These are phyloP conservation scores for Thymelicus sylvestris DNA, from an alignment of 2,888 invertebrate genomes.

Conservation along the genomic window DNA sequence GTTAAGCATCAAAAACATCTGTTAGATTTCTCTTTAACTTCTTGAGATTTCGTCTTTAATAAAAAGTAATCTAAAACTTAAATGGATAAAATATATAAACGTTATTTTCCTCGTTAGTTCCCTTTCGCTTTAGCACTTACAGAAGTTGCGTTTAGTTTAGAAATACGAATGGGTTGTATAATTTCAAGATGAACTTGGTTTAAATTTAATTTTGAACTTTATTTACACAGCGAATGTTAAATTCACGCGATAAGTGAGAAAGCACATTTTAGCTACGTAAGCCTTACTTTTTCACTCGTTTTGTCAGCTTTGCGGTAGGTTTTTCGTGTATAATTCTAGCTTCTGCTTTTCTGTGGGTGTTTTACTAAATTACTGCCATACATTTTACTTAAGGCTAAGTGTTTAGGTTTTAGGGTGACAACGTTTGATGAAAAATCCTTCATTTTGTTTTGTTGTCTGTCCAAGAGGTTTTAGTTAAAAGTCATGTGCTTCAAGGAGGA, in stretches of 20 bases:
- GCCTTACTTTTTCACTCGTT: slow-evolving; percentile 16
- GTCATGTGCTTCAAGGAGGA: too few species aligned
- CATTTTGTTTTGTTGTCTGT: too few species aligned
- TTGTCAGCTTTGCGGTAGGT: slow-evolving; percentile 1
- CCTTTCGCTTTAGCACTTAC: too few species aligned
- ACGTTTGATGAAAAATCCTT: too few species aligned
- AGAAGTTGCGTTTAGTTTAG: background rate
- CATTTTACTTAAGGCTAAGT: background rate
- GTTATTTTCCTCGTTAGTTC: too few species aligned
- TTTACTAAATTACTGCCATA: slow-evolving; percentile 10
- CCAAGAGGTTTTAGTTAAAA: too few species aligned
- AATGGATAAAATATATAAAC: too few species aligned
- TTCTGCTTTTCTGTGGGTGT: slow-evolving; percentile 11
- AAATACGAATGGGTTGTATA: background rate
- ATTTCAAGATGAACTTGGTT: background rate
- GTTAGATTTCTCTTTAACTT: too few species aligned
- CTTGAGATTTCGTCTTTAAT: too few species aligned
- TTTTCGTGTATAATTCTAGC: slow-evolving; percentile 9
- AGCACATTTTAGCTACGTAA: slow-evolving; percentile 21
- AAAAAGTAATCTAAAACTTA: too few species aligned
- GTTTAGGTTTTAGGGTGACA: background rate
- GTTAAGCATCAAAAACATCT: too few species aligned
- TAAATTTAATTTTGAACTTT: slow-evolving; percentile 17
- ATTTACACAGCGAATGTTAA: background rate
- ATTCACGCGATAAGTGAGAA: slow-evolving; percentile 21